Evolutionary conservation across 1,140 invertebrate genomes (phyloP).

Genomic region (Chelonus insularis): DNA sequence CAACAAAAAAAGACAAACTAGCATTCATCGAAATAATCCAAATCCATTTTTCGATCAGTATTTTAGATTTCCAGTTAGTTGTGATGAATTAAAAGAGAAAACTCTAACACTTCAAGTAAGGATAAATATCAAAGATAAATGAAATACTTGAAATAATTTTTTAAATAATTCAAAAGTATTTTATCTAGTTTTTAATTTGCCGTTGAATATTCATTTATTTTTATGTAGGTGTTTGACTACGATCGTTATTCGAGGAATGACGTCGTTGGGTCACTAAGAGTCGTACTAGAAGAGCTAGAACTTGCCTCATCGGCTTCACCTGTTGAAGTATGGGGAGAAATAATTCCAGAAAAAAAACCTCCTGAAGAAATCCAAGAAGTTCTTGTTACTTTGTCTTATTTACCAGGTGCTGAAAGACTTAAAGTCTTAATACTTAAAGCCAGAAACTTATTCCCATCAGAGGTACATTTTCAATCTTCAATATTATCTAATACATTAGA

Average conservation of each 20-base stretch:
- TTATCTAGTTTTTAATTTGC: too few relatives aligned
- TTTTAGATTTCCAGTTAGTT: slow-evolving; percentile 83
- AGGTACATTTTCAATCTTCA: slow-evolving; percentile 44
- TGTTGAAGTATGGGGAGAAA: slow-evolving; percentile 78
- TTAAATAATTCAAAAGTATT: too few relatives aligned
- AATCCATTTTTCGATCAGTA: slow-evolving; percentile 83
- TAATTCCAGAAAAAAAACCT: slow-evolving; percentile 74
- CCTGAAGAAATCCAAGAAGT: slow-evolving; percentile 80
- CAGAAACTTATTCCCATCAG: slow-evolving; percentile 74
- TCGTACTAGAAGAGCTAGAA: slow-evolving; percentile 71
- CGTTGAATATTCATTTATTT: slow-evolving; percentile 7
- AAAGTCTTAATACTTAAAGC: slow-evolving; percentile 84
- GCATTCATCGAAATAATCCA: slow-evolving; percentile 73
- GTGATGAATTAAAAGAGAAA: slow-evolving; percentile 77
- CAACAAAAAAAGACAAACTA: slow-evolving; percentile 78
- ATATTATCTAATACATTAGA: too few relatives aligned
- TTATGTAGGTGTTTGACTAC: slow-evolving; percentile 67
- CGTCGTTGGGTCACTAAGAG: slow-evolving; percentile 74
- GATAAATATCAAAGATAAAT: background rate
- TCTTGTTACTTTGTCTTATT: slow-evolving; percentile 79
- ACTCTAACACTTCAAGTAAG: slow-evolving; percentile 70
- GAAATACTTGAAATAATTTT: too few relatives aligned
- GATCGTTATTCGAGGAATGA: slow-evolving; percentile 78
- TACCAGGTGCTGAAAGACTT: slow-evolving; percentile 83
- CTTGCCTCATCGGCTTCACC: slow-evolving; percentile 65